phyloP scores from a whole-genome alignment of 2,113 vertebrate genomes.

The Scomber colias region DNA sequence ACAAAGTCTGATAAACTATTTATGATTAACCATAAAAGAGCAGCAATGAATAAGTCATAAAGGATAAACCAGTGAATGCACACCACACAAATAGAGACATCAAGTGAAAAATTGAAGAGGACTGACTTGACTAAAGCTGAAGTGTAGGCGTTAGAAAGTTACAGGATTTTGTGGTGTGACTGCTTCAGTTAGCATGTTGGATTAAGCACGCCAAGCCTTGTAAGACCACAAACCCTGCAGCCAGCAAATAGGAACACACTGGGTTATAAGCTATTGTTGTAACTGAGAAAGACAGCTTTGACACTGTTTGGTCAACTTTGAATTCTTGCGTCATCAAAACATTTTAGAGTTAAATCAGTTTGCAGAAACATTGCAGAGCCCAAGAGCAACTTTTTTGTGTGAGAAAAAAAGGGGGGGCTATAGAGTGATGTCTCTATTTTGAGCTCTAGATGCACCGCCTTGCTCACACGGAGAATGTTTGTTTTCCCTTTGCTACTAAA shows the following conservation, averaged over 20 bases:
- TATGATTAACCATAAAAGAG: conserved; percentile 13
- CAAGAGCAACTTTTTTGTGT: neutral
- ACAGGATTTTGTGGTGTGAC: conserved; percentile 53
- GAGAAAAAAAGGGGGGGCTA: neutral
- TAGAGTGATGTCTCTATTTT: conserved; percentile 56
- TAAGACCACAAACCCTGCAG: conserved; percentile 20
- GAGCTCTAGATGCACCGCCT: conserved; percentile 44
- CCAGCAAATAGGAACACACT: conserved; percentile 6
- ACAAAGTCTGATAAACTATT: conserved; percentile 20
- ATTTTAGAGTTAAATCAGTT: conserved; percentile 28
- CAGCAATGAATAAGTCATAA: conserved; percentile 7
- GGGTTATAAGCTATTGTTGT: neutral
- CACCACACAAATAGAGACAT: conserved; percentile 8
- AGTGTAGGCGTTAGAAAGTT: conserved; percentile 17
- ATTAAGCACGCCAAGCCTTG: conserved; percentile 39
- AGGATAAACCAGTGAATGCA: neutral
- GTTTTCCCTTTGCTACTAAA: conserved; percentile 68
- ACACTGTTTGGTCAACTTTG: conserved; percentile 18
- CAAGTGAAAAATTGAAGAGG: conserved; percentile 5
- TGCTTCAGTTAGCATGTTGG: conserved; percentile 43
- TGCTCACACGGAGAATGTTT: conserved; percentile 66
- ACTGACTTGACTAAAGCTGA: conserved; percentile 12
- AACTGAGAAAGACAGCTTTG: conserved; percentile 7
- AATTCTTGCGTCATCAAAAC: conserved; percentile 30
- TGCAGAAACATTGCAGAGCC: conserved; percentile 19